A percentile compares a stretch with the other conserved stretches of the same genome.
Conservation (phyloP, 2,888 invertebrate genomes). For the Eueremaeus valkanovi region DNA sequence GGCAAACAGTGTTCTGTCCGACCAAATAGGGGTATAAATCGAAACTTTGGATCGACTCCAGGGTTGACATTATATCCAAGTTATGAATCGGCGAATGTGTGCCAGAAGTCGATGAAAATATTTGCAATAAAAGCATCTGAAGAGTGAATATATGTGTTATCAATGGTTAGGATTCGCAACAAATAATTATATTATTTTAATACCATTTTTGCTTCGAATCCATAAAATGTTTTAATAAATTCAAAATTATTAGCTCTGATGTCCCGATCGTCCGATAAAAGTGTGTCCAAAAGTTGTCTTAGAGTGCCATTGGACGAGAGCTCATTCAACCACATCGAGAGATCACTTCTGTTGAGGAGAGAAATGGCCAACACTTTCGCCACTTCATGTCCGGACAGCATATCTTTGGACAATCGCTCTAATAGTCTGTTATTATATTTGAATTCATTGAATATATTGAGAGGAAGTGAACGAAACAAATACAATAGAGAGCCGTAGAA, state of each 20-base stretch:
- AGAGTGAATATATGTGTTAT: neutral
- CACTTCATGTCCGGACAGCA: constrained; percentile 43
- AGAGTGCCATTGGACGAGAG: constrained; percentile 52
- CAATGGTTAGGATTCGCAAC: neutral
- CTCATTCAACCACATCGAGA: constrained; percentile 41
- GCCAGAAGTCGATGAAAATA: constrained; percentile 32
- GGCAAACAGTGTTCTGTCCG: constrained; percentile 42
- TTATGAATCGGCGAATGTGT: constrained; percentile 35
- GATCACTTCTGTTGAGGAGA: constrained; percentile 41
- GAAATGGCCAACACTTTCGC: constrained; percentile 43
- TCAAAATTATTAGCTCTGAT: constrained; percentile 51
- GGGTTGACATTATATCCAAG: constrained; percentile 37
- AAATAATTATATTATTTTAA: neutral
- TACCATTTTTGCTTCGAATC: constrained; percentile 80
- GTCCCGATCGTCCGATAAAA: constrained; percentile 69
- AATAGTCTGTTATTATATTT: constrained; percentile 38
- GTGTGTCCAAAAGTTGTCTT: constrained; percentile 73
- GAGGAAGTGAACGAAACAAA: constrained; percentile 39
- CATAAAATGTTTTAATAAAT: constrained; percentile 62
- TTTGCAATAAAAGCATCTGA: constrained; percentile 41
- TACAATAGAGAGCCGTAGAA: constrained; percentile 41
- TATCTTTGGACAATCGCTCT: constrained; percentile 43
- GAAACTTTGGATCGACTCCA: constrained; percentile 40
- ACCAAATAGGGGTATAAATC: constrained; percentile 42
- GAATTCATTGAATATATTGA: constrained; percentile 37